Evolutionary conservation across 2,113 vertebrate genomes (phyloP).

Genomic region (Ascaphus truei): DNA sequence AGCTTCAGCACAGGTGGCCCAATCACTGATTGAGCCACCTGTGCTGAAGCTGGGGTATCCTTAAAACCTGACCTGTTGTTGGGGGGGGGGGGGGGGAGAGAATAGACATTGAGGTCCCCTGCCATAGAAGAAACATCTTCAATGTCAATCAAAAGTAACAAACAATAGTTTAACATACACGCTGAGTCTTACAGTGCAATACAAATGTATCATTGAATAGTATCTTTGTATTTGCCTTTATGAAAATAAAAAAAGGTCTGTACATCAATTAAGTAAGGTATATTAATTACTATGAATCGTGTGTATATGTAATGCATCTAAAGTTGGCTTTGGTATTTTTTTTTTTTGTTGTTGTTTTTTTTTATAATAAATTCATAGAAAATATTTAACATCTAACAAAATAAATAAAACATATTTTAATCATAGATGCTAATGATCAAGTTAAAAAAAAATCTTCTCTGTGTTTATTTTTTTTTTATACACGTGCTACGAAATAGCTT

Average conservation of each 20-base stretch:
- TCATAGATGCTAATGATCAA: conserved; percentile 76
- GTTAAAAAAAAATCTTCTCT: conserved; percentile 64
- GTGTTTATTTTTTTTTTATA: conserved; percentile 49
- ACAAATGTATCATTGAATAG: conserved; percentile 76
- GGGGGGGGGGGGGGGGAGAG: neutral
- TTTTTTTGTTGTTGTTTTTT: conserved; percentile 48
- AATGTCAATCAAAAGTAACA: conserved; percentile 61
- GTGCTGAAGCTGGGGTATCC: too few species aligned
- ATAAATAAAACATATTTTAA: conserved; percentile 83
- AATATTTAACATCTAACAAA: conserved; percentile 86
- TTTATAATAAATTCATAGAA: conserved; percentile 82
- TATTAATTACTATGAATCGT: conserved; percentile 67
- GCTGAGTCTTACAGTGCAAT: conserved; percentile 80
- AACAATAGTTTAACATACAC: conserved; percentile 67
- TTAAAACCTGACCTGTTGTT: too few species aligned
- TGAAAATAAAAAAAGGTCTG: conserved; percentile 81
- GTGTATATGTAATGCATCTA: conserved; percentile 72
- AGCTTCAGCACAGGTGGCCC: too few species aligned
- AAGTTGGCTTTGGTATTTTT: conserved; percentile 87
- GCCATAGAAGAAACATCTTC: conserved; percentile 52
- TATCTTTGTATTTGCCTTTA: conserved; percentile 75
- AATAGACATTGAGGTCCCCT: conserved; percentile 38
- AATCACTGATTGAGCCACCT: too few species aligned
- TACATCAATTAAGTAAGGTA: conserved; percentile 74
- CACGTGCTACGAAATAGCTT: conserved; percentile 61